phyloP scores from a whole-genome alignment of 2,113 vertebrate species.

The Archocentrus centrarchus region DNA sequence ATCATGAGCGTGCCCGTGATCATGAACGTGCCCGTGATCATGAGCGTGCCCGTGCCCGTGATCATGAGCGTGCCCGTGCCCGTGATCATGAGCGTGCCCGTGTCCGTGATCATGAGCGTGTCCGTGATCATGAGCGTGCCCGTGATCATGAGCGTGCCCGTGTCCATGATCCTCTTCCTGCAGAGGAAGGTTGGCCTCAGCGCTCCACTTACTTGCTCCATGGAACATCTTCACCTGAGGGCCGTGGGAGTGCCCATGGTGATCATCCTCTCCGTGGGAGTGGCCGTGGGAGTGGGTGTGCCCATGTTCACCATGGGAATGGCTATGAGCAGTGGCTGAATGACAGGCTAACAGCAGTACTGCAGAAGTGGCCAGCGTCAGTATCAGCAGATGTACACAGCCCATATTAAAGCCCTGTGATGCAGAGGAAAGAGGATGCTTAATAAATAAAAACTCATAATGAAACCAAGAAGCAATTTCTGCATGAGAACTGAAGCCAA shows the following conservation, averaged over 20 bases:
- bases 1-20: slow-evolving; percentile 43
- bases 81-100: accelerated
- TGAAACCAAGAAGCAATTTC: not conserved
- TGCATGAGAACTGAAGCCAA: not conserved
- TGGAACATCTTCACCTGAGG: slow-evolving; percentile 78
- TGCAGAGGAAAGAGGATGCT: not conserved
- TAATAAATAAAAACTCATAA: not conserved
- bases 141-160: slow-evolving; percentile 3
- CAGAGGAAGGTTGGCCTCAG: slow-evolving; percentile 75
- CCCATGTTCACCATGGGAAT: slow-evolving; percentile 75
- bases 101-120: slow-evolving; percentile 57
- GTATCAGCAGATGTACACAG: slow-evolving; percentile 43
- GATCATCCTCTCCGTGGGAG: slow-evolving; percentile 69
- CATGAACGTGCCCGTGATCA: not conserved
- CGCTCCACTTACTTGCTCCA: slow-evolving; percentile 84
- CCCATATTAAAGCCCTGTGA: slow-evolving; percentile 66
- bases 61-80: slow-evolving; percentile 26
- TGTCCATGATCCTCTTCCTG: slow-evolving; percentile 35
- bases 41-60: slow-evolving; percentile 56
- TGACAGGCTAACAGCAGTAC: slow-evolving; percentile 59
- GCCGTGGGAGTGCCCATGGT: slow-evolving; percentile 67
- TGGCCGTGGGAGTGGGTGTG: slow-evolving; percentile 73
- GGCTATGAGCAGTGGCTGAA: slow-evolving; percentile 62
- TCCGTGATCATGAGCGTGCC: slow-evolving; percentile 47
- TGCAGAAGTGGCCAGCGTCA: slow-evolving; percentile 60